phyloP scores from a whole-genome alignment of 1,140 invertebrate genomes.

The Lepidotrigona ventralis region DNA sequence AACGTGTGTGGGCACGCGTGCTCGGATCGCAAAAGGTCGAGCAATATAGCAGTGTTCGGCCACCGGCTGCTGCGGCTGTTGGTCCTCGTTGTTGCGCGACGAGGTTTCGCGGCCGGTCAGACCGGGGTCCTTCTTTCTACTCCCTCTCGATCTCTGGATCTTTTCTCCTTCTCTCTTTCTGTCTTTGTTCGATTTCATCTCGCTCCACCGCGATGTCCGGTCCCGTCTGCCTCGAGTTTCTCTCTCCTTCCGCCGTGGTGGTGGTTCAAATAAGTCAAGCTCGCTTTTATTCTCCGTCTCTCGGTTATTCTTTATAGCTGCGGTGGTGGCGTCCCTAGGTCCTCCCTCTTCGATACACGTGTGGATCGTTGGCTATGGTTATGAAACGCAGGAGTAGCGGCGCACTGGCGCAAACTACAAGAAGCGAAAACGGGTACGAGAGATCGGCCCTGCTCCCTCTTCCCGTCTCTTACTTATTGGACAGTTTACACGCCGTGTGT shows the following conservation, averaged over 20 bases:
- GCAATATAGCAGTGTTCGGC: conserved; percentile 71
- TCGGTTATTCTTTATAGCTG: conserved; percentile 74
- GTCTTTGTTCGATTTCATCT: background rate
- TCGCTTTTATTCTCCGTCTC: conserved; percentile 75
- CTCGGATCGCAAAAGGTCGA: conserved; percentile 73
- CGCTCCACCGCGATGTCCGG: conserved; percentile 4
- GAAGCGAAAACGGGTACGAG: conserved; percentile 68
- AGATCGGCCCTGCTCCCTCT: conserved; percentile 54
- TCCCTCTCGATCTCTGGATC: conserved; percentile 14
- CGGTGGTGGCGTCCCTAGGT: conserved; percentile 43
- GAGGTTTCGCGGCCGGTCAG: conserved; percentile 39
- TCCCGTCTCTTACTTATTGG: conserved; percentile 76
- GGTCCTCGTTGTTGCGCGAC: conserved; percentile 26
- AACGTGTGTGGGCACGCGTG: conserved; percentile 70
- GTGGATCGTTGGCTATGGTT: conserved; percentile 54
- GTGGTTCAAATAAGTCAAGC: conserved; percentile 76
- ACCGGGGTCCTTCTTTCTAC: background rate
- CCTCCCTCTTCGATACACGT: conserved; percentile 27
- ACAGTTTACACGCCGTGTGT: conserved; percentile 76
- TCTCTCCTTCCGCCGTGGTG: conserved; percentile 57
- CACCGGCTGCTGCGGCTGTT: conserved; percentile 61
- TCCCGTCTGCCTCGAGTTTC: conserved; percentile 14
- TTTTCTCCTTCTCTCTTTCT: conserved; percentile 20
- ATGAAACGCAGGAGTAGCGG: conserved; percentile 57
- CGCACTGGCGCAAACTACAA: conserved; percentile 66